Evolutionary conservation across 2,113 vertebrate genomes (phyloP).

Genomic region (Larimichthys crocea): DNA sequence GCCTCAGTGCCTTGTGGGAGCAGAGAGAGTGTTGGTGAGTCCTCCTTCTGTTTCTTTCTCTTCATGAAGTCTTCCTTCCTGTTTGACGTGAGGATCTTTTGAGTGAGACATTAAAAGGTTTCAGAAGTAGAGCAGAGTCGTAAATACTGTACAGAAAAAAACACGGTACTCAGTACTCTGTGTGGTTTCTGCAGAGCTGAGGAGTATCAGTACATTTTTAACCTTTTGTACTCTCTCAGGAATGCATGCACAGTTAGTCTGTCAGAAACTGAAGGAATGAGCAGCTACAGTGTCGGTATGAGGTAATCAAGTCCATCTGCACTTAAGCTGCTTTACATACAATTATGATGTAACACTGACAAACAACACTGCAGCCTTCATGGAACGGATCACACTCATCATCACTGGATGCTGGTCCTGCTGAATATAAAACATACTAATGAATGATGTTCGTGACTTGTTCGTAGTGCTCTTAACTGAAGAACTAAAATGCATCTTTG

Average conservation of each 20-base stretch:
- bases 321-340: neutral
- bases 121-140: neutral
- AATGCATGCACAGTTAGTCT: conserved; percentile 25
- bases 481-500: neutral
- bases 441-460: conserved; percentile 2
- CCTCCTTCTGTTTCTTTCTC: neutral
- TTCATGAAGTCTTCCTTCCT: neutral
- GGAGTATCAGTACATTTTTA: conserved; percentile 40
- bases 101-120: conserved; percentile 9
- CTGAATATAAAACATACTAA: neutral
- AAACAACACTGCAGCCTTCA: neutral
- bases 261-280: too few relatives aligned
- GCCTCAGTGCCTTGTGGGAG: conserved; percentile 77
- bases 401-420: neutral
- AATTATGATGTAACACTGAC: neutral
- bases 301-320: neutral
- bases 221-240: conserved; percentile 53
- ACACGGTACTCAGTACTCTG: neutral
- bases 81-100: conserved; percentile 7
- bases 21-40: conserved; percentile 76
- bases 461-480: neutral
- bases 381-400: neutral
- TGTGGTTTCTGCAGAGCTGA: neutral
- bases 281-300: neutral
- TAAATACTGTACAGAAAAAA: neutral